phyloP scores from a whole-genome alignment of 2,797 vertebrate species.

The Myripristis jacobus region DNA sequence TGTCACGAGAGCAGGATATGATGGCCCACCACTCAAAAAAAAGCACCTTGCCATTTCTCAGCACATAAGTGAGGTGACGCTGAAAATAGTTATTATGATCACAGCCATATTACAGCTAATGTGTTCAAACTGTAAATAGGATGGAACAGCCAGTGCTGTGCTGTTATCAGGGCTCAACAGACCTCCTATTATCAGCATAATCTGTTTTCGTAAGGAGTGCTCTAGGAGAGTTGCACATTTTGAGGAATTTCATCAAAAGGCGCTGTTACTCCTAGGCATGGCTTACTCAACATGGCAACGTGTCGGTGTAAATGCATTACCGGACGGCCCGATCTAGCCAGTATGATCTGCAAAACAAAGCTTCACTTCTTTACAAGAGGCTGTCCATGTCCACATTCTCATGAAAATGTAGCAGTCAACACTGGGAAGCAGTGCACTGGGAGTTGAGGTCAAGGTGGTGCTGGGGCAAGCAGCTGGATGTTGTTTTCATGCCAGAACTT shows the following conservation, averaged over 20 bases:
- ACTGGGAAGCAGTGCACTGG: neutral
- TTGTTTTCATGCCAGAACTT: slow-evolving; percentile 32
- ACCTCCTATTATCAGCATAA: slow-evolving; percentile 42
- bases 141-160: slow-evolving; percentile 11
- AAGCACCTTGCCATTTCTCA: neutral
- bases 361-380: neutral
- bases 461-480: slow-evolving; percentile 21
- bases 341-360: neutral
- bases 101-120: neutral
- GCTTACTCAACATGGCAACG: neutral
- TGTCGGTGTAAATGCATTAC: neutral
- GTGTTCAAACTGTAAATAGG: slow-evolving; percentile 1
- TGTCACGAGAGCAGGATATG: too few species aligned
- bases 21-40: neutral
- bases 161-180: slow-evolving; percentile 64
- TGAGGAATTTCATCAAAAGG: slow-evolving; percentile 20
- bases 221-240: slow-evolving; percentile 36
- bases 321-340: neutral
- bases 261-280: neutral
- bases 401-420: neutral
- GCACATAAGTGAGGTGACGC: neutral
- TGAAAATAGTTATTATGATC: neutral
- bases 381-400: neutral
- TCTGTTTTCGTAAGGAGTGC: slow-evolving; percentile 45
- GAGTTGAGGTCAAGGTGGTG: slow-evolving; percentile 1